Evolutionary conservation across 2,113 vertebrate genomes (phyloP).

Genomic region (Datnioides undecimradiatus): DNA sequence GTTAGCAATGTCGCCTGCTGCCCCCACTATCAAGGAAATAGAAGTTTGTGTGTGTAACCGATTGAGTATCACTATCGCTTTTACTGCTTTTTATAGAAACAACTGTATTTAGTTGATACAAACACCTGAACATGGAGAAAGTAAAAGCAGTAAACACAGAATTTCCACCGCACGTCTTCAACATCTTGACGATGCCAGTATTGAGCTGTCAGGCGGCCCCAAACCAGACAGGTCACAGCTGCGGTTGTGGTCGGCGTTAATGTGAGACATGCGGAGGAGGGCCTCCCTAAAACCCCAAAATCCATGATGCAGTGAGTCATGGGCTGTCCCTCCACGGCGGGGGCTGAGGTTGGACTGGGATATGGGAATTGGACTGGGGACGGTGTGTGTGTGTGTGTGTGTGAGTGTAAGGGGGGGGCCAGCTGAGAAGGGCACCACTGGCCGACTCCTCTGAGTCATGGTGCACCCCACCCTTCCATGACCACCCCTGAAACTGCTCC

Average conservation of each 20-base stretch:
- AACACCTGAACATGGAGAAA: too few relatives aligned
- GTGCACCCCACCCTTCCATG: constrained; percentile 42
- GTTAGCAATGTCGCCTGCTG: too few relatives aligned
- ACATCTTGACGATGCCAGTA: constrained; percentile 9
- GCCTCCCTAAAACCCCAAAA: constrained; percentile 41
- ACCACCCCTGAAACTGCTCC: constrained; percentile 43
- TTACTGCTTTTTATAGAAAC: too few relatives aligned
- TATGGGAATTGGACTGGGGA: constrained; percentile 45
- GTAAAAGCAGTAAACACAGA: too few relatives aligned
- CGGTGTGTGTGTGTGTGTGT: constrained; percentile 7
- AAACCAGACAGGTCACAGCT: constrained; percentile 55
- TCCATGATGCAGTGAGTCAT: constrained; percentile 72
- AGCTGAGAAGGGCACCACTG: constrained; percentile 48
- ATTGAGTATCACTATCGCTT: too few relatives aligned
- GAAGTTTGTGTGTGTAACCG: too few relatives aligned
- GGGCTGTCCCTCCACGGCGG: constrained; percentile 50
- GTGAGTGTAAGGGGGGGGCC: constrained; percentile 6
- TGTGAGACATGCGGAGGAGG: constrained; percentile 62
- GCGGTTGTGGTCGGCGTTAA: constrained; percentile 62
- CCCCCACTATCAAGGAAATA: too few relatives aligned
- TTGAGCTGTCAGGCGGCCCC: constrained; percentile 32
- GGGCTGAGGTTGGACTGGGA: constrained; percentile 60
- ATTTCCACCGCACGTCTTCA: not conserved
- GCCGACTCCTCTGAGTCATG: constrained; percentile 67
- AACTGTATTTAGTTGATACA: too few relatives aligned